Base-by-base conservation (phyloP, 2,113 vertebrate species). In the Furnarius figulus region DNA sequence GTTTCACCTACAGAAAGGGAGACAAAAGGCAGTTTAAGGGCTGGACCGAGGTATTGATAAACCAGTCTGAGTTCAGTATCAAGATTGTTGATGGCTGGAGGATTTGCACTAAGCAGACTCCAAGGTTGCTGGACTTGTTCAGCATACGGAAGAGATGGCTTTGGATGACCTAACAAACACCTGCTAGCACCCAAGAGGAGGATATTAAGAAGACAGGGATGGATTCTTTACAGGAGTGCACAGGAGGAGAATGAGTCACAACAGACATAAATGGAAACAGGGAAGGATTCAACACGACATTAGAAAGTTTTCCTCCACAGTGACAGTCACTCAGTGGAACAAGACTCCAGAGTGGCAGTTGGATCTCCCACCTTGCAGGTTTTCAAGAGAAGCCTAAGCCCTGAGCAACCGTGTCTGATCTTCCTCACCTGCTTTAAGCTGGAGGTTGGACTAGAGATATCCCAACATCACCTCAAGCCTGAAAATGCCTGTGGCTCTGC, bases 401-500 rank as follows among this genome's bases (percentile, higher is more conserved):
- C 31, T 87, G 10, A 79, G 17, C 4, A 88, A 11, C 10, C 14
- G 50, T 44, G 10, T 40, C 50, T 82, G 31, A 50, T 59, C 44
- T 72, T 47, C 21, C 22, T 47, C 47, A 23, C 14, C n/a, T 52
- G 18, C 58, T 86, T 67, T 55, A 63, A 84, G n/a, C 21, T 73
- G 44, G 40, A 89, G 28, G 27, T 9, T 55, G 47, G 44, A 59
- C 47, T 62, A 77, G 8, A 91, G 44, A 40, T 20, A 44, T 31
- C 13, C 37, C 24, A 76, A n/a, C 6, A 65, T 30, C 14, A 59
- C 42, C 56, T 81, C 14, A 19, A 55, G 24, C 21, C 85, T 74
- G 37, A 53, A 58, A 0, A 0, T 39, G 9, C 12, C 35, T 3
- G 1, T 67, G 33, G 12, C 14, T 84, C 65, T 76, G 20, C 5